These are phyloP conservation scores for Acleris laterana DNA, from an alignment of 2,888 invertebrate genomes.

Conservation along the genomic window DNA sequence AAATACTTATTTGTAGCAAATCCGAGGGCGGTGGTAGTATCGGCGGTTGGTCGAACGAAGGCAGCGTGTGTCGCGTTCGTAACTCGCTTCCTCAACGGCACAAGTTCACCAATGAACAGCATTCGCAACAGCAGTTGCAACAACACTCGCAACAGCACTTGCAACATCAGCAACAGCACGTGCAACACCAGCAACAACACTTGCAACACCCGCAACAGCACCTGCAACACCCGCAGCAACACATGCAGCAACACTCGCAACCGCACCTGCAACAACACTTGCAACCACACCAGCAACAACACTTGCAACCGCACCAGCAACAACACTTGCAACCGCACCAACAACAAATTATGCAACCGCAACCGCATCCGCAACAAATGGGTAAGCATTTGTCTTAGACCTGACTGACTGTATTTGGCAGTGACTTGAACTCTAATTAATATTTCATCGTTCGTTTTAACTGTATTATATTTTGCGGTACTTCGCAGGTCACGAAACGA, in stretches of 20 bases:
- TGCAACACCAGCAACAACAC: slow-evolving; percentile 44
- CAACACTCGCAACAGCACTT: slow-evolving; percentile 50
- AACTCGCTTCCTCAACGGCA: slow-evolving; percentile 73
- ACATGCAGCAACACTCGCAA: slow-evolving; percentile 41
- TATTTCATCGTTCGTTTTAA: too few species aligned
- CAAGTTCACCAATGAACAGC: slow-evolving; percentile 78
- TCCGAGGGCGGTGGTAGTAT: slow-evolving; percentile 76
- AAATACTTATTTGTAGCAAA: slow-evolving; percentile 55
- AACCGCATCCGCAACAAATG: slow-evolving; percentile 37
- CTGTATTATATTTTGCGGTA: background rate
- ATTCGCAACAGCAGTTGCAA: slow-evolving; percentile 60
- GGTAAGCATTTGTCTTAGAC: slow-evolving; percentile 18
- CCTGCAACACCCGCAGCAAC: slow-evolving; percentile 41
- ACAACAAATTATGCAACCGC: slow-evolving; percentile 33
- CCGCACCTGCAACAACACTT: slow-evolving; percentile 43
- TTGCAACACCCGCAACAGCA: slow-evolving; percentile 43
- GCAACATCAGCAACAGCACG: slow-evolving; percentile 44
- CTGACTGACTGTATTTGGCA: too few species aligned
- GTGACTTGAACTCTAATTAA: too few species aligned
- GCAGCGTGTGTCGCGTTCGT: slow-evolving; percentile 75
- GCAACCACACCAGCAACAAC: slow-evolving; percentile 44
- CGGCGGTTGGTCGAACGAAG: slow-evolving; percentile 77
- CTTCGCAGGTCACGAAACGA: slow-evolving; percentile 69
- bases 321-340: slow-evolving; percentile 43
- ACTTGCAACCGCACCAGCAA: slow-evolving; percentile 43